Percentiles rank a stretch among this genome's conserved stretches.
Conservation (phyloP, 2,888 invertebrate genomes). For the Oegoconia quadripuncta region DNA sequence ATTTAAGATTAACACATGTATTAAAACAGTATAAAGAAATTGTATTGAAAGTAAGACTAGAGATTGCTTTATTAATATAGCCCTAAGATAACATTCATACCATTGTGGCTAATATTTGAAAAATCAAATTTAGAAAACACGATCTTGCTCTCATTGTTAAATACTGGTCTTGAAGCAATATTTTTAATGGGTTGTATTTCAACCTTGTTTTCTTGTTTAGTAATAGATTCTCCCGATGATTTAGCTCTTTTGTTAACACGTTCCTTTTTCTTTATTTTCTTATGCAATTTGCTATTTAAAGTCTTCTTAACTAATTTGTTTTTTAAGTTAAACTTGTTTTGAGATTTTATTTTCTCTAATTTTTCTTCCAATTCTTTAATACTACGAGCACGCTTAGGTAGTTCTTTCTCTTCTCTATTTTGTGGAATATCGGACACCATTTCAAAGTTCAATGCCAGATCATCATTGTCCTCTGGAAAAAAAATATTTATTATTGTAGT, state of each 20-base stretch:
- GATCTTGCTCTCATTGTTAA: slow-evolving; percentile 91
- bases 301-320: slow-evolving; percentile 83
- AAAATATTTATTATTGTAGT: no score
- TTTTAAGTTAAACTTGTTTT: slow-evolving; percentile 81
- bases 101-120: slow-evolving; percentile 82
- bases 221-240: slow-evolving; percentile 13
- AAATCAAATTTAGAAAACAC: slow-evolving; percentile 97
- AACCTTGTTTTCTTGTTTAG: slow-evolving; percentile 24
- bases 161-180: slow-evolving; percentile 82
- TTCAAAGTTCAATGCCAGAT: slow-evolving; percentile 56
- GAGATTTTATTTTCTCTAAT: slow-evolving; percentile 80
- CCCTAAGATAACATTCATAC: slow-evolving; percentile 36
- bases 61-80: not conserved
- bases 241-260: slow-evolving; percentile 36
- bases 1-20: no score
- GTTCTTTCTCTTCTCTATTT: slow-evolving; percentile 40
- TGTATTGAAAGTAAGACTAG: not conserved
- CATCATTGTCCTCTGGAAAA: slow-evolving; percentile 61
- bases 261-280: slow-evolving; percentile 72
- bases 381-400: slow-evolving; percentile 76
- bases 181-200: slow-evolving; percentile 21
- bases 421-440: slow-evolving; percentile 41
- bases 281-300: slow-evolving; percentile 82
- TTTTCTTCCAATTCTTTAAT: slow-evolving; percentile 83
- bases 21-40: no score